Evolutionary conservation across 2,888 invertebrate species (phyloP), one percentile per base, ranked within the genome.

Genomic region (Dastarcus helophoroides): DNA sequence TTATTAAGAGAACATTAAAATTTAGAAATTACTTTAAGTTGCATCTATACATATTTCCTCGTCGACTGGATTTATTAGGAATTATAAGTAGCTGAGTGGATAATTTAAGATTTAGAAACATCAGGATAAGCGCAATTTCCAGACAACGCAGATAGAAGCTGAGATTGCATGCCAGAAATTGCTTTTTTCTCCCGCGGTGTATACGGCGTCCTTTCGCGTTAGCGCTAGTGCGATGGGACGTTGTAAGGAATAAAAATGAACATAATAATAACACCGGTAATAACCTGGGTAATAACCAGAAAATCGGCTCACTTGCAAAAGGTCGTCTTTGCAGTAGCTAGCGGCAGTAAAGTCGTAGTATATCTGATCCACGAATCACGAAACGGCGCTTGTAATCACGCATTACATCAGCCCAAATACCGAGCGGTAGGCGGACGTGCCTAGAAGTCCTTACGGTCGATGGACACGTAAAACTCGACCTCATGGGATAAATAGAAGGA

Each of bases 321-420:
- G 34, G 36, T 29, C 12, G 24, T 37, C 31, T 34, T 38, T 33
- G 33, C 36, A 31, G 43, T 41, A 40, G 43, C 41, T 37, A 28
- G 14, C 28, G 41, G 42, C 37, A 27, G 36, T 38, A 41, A 43
- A 43, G 39, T 34, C n/a, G n/a, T 28, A 16, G 14, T 23, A 39
- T 42, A 43, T 43, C 42, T 29, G 43, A 43, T 43, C 29, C 37
- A 41, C 43, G 43, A 39, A 43, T 42, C 43, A 43, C 43, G 43
- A 38, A 42, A 37, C 28, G 41, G 31, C 31, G 37, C 36, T 37
- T 27, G 35, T 33, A 42, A 43, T 42, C 43, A 39, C 40, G 42
- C 40, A 39, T 31, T 14, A 32, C 38, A 37, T 37, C 37, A 30
- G 26, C 36, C 26, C 30, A 39, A 43, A 40, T 35, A 38, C n/a